These are phyloP conservation scores for Apis florea DNA, from an alignment of 1,140 invertebrate genomes.

Conservation along the genomic window DNA sequence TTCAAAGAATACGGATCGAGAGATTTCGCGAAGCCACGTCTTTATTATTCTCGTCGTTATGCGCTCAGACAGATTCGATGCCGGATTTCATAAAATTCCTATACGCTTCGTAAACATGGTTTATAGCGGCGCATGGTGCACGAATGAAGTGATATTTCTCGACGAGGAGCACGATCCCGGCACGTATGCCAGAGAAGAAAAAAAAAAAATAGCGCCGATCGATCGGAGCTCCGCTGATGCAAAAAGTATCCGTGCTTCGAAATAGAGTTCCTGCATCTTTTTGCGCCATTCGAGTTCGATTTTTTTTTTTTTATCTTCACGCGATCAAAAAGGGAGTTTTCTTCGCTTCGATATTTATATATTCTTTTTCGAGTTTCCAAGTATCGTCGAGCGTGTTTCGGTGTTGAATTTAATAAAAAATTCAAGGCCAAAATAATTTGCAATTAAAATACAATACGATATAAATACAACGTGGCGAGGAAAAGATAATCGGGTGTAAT, in stretches of 20 bases:
- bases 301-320: too few species aligned
- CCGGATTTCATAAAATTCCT: not conserved
- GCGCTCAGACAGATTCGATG: not conserved
- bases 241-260: slow-evolving; percentile 8
- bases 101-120: not conserved
- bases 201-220: not conserved
- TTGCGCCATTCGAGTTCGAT: not conserved
- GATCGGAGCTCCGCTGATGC: not conserved
- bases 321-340: too few species aligned
- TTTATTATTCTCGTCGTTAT: not conserved
- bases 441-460: too few species aligned
- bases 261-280: not conserved
- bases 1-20: not conserved
- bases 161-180: not conserved
- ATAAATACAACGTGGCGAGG: too few species aligned
- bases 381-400: too few species aligned
- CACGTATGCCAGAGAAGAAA: not conserved
- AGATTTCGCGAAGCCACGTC: not conserved
- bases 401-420: too few species aligned
- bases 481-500: too few species aligned
- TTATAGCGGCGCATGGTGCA: not conserved
- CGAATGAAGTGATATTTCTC: not conserved
- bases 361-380: too few species aligned
- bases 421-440: too few species aligned
- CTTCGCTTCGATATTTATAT: not conserved